Conservation (phyloP, 2,797 vertebrate species). For the Takifugu rubripes region DNA sequence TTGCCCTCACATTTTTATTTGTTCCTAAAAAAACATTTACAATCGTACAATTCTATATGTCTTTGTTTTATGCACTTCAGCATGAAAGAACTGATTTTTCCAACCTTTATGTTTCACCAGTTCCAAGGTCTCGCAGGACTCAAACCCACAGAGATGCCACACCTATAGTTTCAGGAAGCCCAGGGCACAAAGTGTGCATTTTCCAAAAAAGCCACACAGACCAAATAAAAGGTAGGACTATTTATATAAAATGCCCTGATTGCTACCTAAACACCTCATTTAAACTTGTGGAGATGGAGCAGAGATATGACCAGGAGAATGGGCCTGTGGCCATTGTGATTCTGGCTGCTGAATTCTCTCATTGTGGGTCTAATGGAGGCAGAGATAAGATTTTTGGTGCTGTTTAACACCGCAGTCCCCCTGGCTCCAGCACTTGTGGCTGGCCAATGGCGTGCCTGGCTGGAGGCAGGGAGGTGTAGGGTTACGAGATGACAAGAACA, state of each 20-base stretch:
- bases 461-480: slow-evolving; percentile 63
- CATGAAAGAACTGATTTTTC: neutral
- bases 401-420: slow-evolving; percentile 66
- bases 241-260: slow-evolving; percentile 25
- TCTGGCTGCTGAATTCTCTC: slow-evolving; percentile 57
- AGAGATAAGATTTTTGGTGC: slow-evolving; percentile 64
- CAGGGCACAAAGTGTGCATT: slow-evolving; percentile 6
- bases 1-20: too few species aligned
- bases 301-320: slow-evolving; percentile 47
- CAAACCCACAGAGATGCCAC: neutral
- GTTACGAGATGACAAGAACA: slow-evolving; percentile 69
- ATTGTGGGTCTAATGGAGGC: slow-evolving; percentile 65
- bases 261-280: slow-evolving; percentile 32
- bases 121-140: slow-evolving; percentile 14
- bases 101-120: neutral
- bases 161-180: neutral
- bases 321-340: slow-evolving; percentile 52
- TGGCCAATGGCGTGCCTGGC: slow-evolving; percentile 59
- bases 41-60: too few species aligned
- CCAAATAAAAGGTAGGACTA: slow-evolving; percentile 17
- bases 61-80: neutral
- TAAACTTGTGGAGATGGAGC: slow-evolving; percentile 33
- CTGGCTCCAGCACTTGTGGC: slow-evolving; percentile 65
- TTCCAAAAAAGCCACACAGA: neutral
- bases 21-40: too few species aligned